phyloP scores from a whole-genome alignment of 1,140 invertebrate genomes.

The Nixonia krombeini region DNA sequence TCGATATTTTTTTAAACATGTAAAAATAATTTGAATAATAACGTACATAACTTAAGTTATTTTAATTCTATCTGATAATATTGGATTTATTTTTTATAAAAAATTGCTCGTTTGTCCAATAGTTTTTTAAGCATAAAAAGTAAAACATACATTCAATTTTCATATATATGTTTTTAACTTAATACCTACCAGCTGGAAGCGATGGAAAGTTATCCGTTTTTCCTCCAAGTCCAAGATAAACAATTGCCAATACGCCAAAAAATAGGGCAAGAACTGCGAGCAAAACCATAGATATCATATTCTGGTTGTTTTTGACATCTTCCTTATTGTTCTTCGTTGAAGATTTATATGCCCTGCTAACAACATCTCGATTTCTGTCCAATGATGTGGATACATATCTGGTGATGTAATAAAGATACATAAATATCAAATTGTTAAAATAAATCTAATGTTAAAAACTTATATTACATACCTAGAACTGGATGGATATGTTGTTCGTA shows the following conservation, averaged over 20 bases:
- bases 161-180: too few relatives aligned
- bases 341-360: constrained; percentile 59
- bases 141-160: too few relatives aligned
- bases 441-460: too few relatives aligned
- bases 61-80: too few relatives aligned
- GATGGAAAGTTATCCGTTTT: constrained; percentile 63
- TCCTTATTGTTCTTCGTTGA: constrained; percentile 50
- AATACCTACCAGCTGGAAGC: constrained; percentile 68
- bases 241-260: constrained; percentile 77
- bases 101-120: too few relatives aligned
- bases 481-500: constrained; percentile 57
- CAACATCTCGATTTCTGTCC: constrained; percentile 60
- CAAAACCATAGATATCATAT: constrained; percentile 77
- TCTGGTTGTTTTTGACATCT: constrained; percentile 69
- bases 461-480: constrained; percentile 58
- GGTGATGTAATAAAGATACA: too few relatives aligned
- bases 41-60: too few relatives aligned
- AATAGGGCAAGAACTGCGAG: constrained; percentile 76
- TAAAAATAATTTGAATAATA: too few relatives aligned
- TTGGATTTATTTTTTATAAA: too few relatives aligned
- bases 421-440: constrained; percentile 11
- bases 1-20: too few relatives aligned
- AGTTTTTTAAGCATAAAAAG: too few relatives aligned
- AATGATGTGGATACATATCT: constrained; percentile 54
- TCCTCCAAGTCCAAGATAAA: constrained; percentile 75